A percentile compares a stretch with the other conserved stretches of the same genome.
phyloP scores from a whole-genome alignment of 2,113 vertebrate species.

The Zosterops pallidus region DNA sequence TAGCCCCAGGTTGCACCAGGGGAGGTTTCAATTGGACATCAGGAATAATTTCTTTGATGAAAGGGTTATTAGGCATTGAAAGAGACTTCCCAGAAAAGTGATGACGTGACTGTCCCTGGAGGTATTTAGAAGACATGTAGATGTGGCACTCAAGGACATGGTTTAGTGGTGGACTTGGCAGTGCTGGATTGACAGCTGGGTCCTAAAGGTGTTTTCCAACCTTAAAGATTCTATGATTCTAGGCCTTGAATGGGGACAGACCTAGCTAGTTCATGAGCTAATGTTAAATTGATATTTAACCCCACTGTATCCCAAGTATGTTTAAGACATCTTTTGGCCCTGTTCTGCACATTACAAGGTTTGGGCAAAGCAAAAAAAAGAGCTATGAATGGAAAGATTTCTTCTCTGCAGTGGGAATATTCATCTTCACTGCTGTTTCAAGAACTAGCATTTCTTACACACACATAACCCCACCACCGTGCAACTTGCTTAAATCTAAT shows the following conservation, averaged over 20 bases:
- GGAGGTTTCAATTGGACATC: background rate
- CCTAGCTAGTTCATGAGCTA: background rate
- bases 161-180: background rate
- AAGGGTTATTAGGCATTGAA: background rate
- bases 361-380: background rate
- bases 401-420: background rate
- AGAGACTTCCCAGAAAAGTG: background rate
- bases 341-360: background rate
- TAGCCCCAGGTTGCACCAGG: background rate
- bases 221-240: background rate
- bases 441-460: background rate
- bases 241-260: background rate
- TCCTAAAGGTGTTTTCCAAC: background rate
- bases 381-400: background rate
- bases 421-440: background rate
- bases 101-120: background rate
- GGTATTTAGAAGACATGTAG: background rate
- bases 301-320: rapidly evolving
- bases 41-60: background rate
- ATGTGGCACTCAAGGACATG: background rate
- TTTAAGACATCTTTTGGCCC: background rate
- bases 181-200: background rate
- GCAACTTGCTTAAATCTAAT: background rate
- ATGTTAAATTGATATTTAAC: background rate
- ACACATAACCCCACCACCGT: background rate